Conservation (phyloP, 2,113 vertebrate genomes). For the Lophura nycthemera region DNA sequence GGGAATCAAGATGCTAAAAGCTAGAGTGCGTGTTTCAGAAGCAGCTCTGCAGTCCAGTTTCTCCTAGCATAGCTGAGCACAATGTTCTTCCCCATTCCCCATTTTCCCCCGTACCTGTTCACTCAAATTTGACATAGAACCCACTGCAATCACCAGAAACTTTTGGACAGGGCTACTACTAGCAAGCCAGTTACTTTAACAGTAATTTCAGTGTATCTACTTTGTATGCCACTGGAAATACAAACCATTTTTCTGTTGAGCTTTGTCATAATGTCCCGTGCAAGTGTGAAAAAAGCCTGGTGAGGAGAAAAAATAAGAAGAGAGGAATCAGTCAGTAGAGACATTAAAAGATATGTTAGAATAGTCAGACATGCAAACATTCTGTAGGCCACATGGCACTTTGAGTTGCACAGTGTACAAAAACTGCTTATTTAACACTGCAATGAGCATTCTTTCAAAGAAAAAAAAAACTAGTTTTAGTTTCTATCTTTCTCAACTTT, state of each 20-base stretch:
- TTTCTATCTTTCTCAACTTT: background rate
- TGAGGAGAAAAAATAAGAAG: background rate
- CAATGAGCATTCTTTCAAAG: background rate
- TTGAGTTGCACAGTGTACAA: background rate
- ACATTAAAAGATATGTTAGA: background rate
- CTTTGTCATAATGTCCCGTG: conserved; percentile 95
- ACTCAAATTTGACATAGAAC: background rate
- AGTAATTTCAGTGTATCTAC: background rate
- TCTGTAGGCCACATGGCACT: background rate
- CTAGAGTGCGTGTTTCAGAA: background rate
- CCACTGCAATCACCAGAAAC: background rate
- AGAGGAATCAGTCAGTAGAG: background rate
- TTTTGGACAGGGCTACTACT: background rate
- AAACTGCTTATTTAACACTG: background rate
- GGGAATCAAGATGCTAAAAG: background rate
- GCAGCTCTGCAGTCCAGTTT: background rate
- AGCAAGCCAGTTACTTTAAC: background rate
- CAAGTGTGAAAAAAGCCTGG: conserved; percentile 96
- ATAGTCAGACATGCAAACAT: background rate
- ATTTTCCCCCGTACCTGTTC: background rate
- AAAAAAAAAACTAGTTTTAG: background rate
- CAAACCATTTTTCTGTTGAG: conserved; percentile 98
- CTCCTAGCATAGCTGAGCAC: background rate
- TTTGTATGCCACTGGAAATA: conserved; percentile 35
- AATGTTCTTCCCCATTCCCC: background rate